Percentiles rank a stretch among this genome's conserved stretches.
phyloP scores from a whole-genome alignment of 92 coral and sea anemone genomes.

The Meandrina meandrites region DNA sequence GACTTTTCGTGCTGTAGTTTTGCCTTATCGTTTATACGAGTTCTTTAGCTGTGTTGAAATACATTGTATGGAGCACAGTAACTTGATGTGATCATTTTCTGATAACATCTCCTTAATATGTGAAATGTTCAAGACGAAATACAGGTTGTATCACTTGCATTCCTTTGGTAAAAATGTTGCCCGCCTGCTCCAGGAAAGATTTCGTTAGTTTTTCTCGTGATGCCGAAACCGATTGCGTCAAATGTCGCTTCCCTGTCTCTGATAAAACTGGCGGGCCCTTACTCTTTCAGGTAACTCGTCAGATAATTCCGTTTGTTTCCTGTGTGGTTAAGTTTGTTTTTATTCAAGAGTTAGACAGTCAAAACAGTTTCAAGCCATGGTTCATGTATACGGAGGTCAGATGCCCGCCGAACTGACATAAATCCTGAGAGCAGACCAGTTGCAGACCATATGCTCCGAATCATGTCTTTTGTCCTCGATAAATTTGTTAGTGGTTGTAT shows the following conservation, averaged over 20 bases:
- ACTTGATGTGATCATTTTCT: not conserved
- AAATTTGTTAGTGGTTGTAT: not conserved
- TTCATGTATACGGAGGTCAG: not conserved
- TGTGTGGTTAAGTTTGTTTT: not conserved
- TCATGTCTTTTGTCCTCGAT: not conserved
- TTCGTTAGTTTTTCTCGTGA: not conserved
- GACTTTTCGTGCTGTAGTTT: constrained; percentile 11
- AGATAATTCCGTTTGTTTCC: not conserved
- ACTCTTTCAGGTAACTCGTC: not conserved
- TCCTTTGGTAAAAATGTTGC: not conserved
- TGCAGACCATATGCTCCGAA: not conserved
- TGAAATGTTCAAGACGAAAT: not conserved
- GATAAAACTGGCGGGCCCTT: constrained; percentile 3
- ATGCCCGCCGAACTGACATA: not conserved
- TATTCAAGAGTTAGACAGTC: not conserved
- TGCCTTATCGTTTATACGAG: constrained; percentile 8
- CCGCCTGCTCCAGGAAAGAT: not conserved
- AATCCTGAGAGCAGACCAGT: not conserved
- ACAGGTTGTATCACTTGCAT: not conserved
- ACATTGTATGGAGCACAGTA: not conserved
- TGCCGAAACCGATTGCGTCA: not conserved
- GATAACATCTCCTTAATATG: constrained; percentile 10
- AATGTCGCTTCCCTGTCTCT: not conserved
- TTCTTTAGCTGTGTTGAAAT: constrained; percentile 23
- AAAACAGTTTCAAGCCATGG: not conserved